These are phyloP conservation scores for Dione juno DNA, from an alignment of 2,888 invertebrate species.

Conservation along the genomic window DNA sequence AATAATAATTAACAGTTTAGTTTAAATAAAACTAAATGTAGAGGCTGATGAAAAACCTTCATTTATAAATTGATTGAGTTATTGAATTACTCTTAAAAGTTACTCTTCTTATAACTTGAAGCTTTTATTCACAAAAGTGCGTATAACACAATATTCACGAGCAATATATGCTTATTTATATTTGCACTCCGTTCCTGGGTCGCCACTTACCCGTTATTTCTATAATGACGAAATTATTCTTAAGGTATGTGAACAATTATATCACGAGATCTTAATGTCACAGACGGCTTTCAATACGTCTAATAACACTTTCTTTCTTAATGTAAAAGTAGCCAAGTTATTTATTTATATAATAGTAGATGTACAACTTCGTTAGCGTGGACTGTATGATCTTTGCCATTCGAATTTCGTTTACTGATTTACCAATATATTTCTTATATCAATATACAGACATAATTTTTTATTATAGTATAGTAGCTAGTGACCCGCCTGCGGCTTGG, in stretches of 20 bases:
- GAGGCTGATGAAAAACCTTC: too few species aligned
- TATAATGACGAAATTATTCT: constrained; percentile 6
- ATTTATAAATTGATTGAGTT: too few species aligned
- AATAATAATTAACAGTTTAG: neutral
- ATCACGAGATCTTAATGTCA: constrained; percentile 11
- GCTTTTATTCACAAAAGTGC: constrained; percentile 10
- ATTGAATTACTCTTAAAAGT: too few species aligned
- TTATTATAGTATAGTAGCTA: too few species aligned
- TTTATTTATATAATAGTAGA: neutral
- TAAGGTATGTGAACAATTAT: constrained; percentile 10
- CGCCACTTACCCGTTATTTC: constrained; percentile 21
- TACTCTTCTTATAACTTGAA: too few species aligned
- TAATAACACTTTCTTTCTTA: neutral
- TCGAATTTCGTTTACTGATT: too few species aligned
- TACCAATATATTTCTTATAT: too few species aligned
- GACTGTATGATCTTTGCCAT: too few species aligned
- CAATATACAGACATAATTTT: too few species aligned
- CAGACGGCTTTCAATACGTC: constrained; percentile 8
- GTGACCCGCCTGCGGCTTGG: too few species aligned
- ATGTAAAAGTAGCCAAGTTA: neutral
- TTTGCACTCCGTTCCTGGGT: constrained; percentile 11
- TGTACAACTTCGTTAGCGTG: too few species aligned
- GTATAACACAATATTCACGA: constrained; percentile 5
- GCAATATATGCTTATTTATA: constrained; percentile 19
- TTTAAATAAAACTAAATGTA: too few species aligned